Percentiles rank a stretch among this genome's conserved stretches.
Evolutionary conservation across 2,113 vertebrate genomes (phyloP).

Genomic region (Pollimyrus isidori): DNA sequence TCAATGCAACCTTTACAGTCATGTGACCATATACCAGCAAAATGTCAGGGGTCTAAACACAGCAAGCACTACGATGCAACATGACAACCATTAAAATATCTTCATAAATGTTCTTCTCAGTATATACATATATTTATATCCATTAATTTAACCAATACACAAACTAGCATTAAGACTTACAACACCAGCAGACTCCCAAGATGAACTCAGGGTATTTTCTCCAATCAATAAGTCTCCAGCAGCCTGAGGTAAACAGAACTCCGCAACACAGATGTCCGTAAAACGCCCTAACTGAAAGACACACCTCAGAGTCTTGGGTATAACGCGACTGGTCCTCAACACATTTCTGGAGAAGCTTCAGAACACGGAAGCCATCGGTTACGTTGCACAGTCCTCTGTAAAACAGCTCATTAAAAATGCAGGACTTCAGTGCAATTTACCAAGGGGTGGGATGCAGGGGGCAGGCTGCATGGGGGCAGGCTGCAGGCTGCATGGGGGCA

Average conservation of each 20-base stretch:
- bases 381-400: background rate
- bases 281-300: background rate
- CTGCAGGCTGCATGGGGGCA: no score
- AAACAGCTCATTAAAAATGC: background rate
- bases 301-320: background rate
- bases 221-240: conserved; percentile 7
- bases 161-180: conserved; percentile 34
- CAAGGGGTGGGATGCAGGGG: background rate
- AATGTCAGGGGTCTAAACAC: background rate
- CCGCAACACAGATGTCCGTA: background rate
- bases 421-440: background rate
- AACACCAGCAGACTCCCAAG: conserved; percentile 27
- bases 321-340: background rate
- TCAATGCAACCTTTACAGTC: background rate
- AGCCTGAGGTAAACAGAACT: conserved; percentile 32
- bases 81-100: background rate
- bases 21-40: background rate
- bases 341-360: background rate
- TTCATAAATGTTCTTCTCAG: conserved; percentile 38
- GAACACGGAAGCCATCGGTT: background rate
- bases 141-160: conserved; percentile 53
- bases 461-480: background rate
- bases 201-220: conserved; percentile 27
- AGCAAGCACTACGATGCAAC: background rate
- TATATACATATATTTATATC: conserved; percentile 51